A percentile compares a stretch with the other conserved stretches of the same genome.
phyloP scores from a whole-genome alignment of 1,140 invertebrate species.

The Drosophila murphyi region DNA sequence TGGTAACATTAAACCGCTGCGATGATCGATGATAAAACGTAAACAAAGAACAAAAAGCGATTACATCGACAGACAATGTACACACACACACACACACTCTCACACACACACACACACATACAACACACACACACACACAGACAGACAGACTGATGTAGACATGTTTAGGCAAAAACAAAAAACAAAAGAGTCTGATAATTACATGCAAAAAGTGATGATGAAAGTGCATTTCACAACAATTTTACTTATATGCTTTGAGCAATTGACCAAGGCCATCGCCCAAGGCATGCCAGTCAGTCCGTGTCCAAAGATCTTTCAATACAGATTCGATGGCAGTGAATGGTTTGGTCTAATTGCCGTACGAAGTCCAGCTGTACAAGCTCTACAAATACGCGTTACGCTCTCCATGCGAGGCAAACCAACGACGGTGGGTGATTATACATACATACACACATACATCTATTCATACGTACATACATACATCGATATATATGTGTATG shows the following conservation, averaged over 20 bases:
- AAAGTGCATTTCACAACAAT: constrained; percentile 48
- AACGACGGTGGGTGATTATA: constrained; percentile 59
- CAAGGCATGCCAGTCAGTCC: constrained; percentile 78
- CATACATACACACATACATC: neutral
- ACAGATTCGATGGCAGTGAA: constrained; percentile 75
- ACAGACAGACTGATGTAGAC: no score
- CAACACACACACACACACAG: neutral
- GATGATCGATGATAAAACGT: neutral
- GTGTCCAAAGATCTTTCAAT: constrained; percentile 81
- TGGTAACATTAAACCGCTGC: no score
- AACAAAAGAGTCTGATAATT: neutral
- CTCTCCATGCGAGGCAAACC: constrained; percentile 82
- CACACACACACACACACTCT: neutral
- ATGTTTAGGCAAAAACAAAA: neutral
- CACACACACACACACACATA: neutral
- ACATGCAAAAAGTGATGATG: constrained; percentile 29
- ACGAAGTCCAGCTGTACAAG: constrained; percentile 63
- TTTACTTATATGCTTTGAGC: constrained; percentile 60
- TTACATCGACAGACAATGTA: neutral
- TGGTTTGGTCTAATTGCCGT: constrained; percentile 79
- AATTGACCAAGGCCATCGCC: constrained; percentile 45
- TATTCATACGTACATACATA: no score
- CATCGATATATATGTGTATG: neutral
- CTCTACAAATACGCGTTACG: constrained; percentile 70
- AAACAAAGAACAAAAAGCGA: constrained; percentile 9